Evolutionary conservation across 2,888 invertebrate species (phyloP), one percentile per base, ranked within the genome.

Genomic region (Adineta ricciae): DNA sequence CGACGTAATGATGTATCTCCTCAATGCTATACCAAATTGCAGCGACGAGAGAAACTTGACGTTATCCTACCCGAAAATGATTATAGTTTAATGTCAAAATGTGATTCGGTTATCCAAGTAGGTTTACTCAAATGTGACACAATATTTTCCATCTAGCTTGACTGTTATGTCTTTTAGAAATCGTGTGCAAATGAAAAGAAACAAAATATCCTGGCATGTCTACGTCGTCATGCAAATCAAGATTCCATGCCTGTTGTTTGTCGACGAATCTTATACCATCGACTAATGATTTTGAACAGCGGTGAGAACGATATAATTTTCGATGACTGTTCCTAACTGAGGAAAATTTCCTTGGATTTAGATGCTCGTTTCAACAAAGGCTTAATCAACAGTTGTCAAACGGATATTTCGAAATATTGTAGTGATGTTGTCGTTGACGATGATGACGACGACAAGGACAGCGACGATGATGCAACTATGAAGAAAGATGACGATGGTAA

Each of bases 321-420:
- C n/a, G 46, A 46, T 46, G 46, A 46, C 5, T 46, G 11, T 46
- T 46, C 11, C 5, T 46, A 5, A 46, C n/a, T n/a, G n/a, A n/a
- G n/a, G n/a, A 46, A 46, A 8, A 8, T 46, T 46, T 46, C 11
- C 46, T 46, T 46, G 5, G 11, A 41, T 78, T 78, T 78, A 78
- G 78, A 78, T 38, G 78, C 78, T 78, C 78, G 78, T 78, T 78
- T 78, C n/a, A 78, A 78, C 16, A 41, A 41, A 78, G 78, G 11
- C 4, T 78, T 78, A 41, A 24, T 78, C 7, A 41, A 78, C 7
- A 78, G 5, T 41, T 78, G 78, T 41, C 3, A 78, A 41, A 21
- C 14, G n/a, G 78, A 78, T 78, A 78, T 78, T n/a, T 0, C 5
- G 9, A 38, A 21, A 9, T 3, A n/a, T 2, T 78, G 78, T 41